Percentiles rank a stretch among this genome's conserved stretches.
Conservation (phyloP, 2,888 invertebrate genomes). For the Epinotia brunnichana region DNA sequence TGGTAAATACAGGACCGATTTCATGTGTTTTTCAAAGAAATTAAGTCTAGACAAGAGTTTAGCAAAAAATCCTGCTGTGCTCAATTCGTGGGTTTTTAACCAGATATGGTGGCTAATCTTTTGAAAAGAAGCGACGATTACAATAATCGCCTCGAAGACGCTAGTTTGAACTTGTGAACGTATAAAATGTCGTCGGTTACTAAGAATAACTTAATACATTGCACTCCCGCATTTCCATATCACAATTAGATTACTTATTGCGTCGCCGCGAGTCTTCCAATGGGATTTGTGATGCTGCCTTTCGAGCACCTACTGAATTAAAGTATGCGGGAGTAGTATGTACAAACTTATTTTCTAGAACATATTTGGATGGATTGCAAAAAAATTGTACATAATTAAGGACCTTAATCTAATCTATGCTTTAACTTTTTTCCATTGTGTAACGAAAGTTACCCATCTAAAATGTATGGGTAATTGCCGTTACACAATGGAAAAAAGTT, state of each 20-base stretch:
- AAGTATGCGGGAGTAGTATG: constrained; percentile 23
- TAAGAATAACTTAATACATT: constrained; percentile 45
- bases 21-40: not conserved
- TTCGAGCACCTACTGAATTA: constrained; percentile 26
- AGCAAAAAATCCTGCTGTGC: too few species aligned
- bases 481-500: too few species aligned
- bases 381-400: too few species aligned
- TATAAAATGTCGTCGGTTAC: constrained; percentile 4
- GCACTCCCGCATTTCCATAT: constrained; percentile 50
- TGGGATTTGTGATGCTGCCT: constrained; percentile 35
- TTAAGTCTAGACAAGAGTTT: not conserved
- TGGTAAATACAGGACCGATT: too few species aligned
- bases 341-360: constrained; percentile 13
- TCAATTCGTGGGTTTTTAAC: too few species aligned
- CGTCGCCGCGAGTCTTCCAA: constrained; percentile 36
- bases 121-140: too few species aligned
- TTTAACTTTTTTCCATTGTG: too few species aligned
- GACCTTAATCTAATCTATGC: too few species aligned
- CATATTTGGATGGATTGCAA: too few species aligned
- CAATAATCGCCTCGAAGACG: not conserved
- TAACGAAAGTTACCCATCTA: too few species aligned
- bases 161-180: constrained; percentile 6
- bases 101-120: too few species aligned
- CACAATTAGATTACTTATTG: constrained; percentile 51
- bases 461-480: too few species aligned